Percentiles rank a stretch among this genome's conserved stretches.
These are phyloP conservation scores for Arenaria interpres DNA, from an alignment of 2,113 vertebrate genomes.

Conservation along the genomic window DNA sequence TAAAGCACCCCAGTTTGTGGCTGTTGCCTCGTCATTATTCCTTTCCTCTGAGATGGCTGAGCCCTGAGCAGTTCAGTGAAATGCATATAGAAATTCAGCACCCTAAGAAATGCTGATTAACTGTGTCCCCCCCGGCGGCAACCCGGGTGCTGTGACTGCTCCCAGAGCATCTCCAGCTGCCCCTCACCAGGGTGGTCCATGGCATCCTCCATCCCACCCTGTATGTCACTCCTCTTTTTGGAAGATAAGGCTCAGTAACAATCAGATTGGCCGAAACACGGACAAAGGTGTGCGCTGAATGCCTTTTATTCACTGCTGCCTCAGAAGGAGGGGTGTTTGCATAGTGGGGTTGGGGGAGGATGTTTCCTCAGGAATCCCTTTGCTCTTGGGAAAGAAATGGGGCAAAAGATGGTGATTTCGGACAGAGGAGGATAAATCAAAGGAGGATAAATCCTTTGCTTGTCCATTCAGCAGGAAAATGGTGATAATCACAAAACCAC, in stretches of 20 bases:
- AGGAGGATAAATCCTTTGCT: not conserved
- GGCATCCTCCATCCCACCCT: not conserved
- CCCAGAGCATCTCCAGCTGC: not conserved
- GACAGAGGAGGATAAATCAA: not conserved
- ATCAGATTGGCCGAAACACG: constrained; percentile 22
- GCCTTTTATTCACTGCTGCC: not conserved
- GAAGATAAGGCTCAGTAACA: not conserved
- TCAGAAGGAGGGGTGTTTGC: not conserved
- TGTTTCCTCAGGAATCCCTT: not conserved
- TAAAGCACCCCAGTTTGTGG: not conserved
- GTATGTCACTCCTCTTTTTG: constrained; percentile 16
- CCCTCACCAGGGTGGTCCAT: not conserved
- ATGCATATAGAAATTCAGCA: not conserved
- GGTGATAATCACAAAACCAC: not conserved
- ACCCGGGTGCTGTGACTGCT: not conserved
- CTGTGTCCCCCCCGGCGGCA: too few species aligned
- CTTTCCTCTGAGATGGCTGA: not conserved
- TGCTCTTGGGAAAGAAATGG: not conserved
- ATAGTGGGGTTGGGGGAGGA: not conserved
- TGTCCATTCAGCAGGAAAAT: not conserved
- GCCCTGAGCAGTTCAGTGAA: not conserved
- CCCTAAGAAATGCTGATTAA: not conserved
- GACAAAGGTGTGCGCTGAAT: not conserved
- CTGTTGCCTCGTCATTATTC: not conserved
- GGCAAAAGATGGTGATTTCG: not conserved